Base-by-base conservation (phyloP, 2,113 vertebrate species). In the Dipodomys spectabilis region DNA sequence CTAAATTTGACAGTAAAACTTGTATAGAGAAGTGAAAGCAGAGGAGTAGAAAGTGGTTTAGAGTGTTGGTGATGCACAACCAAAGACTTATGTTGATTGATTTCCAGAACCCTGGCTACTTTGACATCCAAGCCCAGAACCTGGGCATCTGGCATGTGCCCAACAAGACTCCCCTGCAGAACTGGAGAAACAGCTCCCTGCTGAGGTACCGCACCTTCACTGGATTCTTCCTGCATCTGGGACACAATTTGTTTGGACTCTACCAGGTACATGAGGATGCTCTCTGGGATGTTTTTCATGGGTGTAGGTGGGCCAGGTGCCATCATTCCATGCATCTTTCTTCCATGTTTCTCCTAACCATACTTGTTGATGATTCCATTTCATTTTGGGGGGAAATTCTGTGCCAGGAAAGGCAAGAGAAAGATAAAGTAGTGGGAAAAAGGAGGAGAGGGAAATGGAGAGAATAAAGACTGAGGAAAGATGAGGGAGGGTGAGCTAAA, bases 81-180 rank as follows among this genome's bases (percentile, higher is more conserved):
- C 49, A 53, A 53, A 69, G 79, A 7, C 44, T 90, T 10, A 57
- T 32, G 53, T 78, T 11, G 73, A 19, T 79, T 88, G 32, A 45
- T 89, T 82, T 87, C 39, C 45, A 97, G 97, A 97, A 97, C 44
- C 94, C 95, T 35, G 97, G 96, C 68, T 97, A 97, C 90, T 97
- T 92, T 2, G 87, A 95, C 49, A 93, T 96, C 39, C n/a, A 60
- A 15, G 93, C 94, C 6, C 5, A 3, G 20, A 88, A 97, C 77
- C 60, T 97, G 45, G 80, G 91, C 27, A 88, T 97, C 62, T 97
- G 97, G 96, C 97, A 97, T 0, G 83, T 96, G 53, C 96, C 95
- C 92, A 97, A 96, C 60, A 82, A 92, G 0, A 86, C 39, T 10
- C 96, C 96, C 0, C 16, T 96, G 67, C 2, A 73, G 8, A 28